These are phyloP conservation scores for Hyles vespertilio DNA, from an alignment of 1,140 invertebrate species.

Conservation along the genomic window DNA sequence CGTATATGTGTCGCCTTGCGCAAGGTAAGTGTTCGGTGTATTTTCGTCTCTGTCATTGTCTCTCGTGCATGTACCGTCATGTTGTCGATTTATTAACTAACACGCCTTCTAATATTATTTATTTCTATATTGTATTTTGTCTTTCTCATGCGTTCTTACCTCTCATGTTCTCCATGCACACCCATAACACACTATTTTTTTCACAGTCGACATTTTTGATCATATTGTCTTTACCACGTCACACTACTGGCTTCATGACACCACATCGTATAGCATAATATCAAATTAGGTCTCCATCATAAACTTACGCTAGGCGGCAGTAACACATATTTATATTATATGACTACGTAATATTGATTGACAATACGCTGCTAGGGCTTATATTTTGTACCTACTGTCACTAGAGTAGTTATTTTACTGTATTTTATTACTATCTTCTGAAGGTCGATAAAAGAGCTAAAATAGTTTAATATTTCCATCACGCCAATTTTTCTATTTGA, in stretches of 20 bases:
- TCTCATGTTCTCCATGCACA: constrained; percentile 65
- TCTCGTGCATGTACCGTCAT: constrained; percentile 56
- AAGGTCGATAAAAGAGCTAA: constrained; percentile 32
- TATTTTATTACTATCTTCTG: constrained; percentile 31
- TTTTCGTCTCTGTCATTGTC: constrained; percentile 54
- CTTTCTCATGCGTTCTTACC: constrained; percentile 48
- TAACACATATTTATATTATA: constrained; percentile 34
- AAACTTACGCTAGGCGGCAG: constrained; percentile 20
- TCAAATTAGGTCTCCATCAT: constrained; percentile 28
- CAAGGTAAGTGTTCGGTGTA: constrained; percentile 66
- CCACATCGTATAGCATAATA: constrained; percentile 17
- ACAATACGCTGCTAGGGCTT: constrained; percentile 47
- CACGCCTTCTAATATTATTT: constrained; percentile 38
- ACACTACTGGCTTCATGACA: constrained; percentile 39
- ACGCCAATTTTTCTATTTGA: constrained; percentile 55
- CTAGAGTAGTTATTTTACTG: constrained; percentile 54
- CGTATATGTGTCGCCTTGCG: constrained; percentile 27
- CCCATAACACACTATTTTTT: constrained; percentile 46
- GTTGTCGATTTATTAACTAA: constrained; percentile 37
- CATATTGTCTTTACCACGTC: constrained; percentile 26
- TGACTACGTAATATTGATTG: constrained; percentile 20
- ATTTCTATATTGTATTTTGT: constrained; percentile 38
- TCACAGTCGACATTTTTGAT: constrained; percentile 28
- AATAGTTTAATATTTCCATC: constrained; percentile 41
- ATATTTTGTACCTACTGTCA: constrained; percentile 45